Conservation (phyloP, 1,140 invertebrate species). For the Coptotermes formosanus region DNA sequence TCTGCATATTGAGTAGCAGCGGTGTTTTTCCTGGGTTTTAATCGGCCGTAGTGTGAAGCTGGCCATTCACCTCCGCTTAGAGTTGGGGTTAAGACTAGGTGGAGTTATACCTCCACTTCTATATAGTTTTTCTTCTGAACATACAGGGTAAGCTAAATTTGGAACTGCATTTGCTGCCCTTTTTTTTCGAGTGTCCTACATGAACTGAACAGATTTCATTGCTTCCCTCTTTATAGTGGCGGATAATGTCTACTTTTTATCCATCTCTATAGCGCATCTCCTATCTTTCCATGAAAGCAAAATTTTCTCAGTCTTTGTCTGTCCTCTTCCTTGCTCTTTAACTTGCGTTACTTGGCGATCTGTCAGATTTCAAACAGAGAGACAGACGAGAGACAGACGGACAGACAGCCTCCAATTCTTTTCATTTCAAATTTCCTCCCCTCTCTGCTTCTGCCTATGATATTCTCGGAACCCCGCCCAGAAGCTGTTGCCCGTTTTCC, state of each 20-base stretch:
- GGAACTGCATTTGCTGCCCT: neutral
- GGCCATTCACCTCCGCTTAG: too few species aligned
- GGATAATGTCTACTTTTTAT: neutral
- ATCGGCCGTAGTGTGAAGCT: too few species aligned
- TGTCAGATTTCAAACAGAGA: slow-evolving; percentile 26
- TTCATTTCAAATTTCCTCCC: slow-evolving; percentile 27
- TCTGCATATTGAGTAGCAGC: too few species aligned
- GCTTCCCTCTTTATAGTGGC: neutral
- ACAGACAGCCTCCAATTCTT: slow-evolving; percentile 1
- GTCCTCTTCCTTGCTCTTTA: neutral
- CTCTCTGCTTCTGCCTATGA: neutral
- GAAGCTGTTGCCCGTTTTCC: neutral
- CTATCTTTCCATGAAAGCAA: neutral
- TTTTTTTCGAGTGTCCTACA: neutral
- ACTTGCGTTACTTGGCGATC: slow-evolving; percentile 22
- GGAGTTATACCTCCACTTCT: too few species aligned
- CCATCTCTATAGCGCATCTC: neutral
- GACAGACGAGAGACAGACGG: neutral
- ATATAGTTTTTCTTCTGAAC: too few species aligned
- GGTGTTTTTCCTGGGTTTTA: too few species aligned
- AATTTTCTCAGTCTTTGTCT: neutral
- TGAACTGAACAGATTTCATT: neutral
- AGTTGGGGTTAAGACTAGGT: too few species aligned
- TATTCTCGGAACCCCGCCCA: neutral
- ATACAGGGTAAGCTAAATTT: too few species aligned